Base-by-base conservation (phyloP, 2,113 vertebrate species). In the Xyliphius kryptos region DNA sequence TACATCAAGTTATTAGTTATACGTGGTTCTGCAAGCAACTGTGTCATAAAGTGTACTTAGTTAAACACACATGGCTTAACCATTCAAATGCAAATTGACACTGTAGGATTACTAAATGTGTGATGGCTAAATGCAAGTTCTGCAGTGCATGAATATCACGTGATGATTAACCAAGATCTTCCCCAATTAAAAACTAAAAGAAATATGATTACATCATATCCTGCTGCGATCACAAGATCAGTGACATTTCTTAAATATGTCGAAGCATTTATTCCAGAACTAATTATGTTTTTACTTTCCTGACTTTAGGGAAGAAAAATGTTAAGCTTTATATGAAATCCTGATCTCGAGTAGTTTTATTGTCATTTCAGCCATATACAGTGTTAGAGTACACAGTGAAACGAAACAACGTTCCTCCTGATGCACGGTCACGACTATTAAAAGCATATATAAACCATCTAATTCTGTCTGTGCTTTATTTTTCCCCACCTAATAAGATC, bases 361-460 rank as follows among this genome's bases (percentile, higher is more conserved):
- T n/a, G n/a, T n/a, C n/a, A n/a, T n/a, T n/a, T n/a, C n/a, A n/a
- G n/a, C n/a, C n/a, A n/a, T n/a, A n/a, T n/a, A n/a, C n/a, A n/a
- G n/a, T n/a, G n/a, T n/a, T n/a, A n/a, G n/a, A n/a, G n/a, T n/a
- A n/a, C n/a, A n/a, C n/a, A n/a, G n/a, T n/a, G n/a, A n/a, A n/a
- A n/a, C n/a, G n/a, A n/a, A n/a, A n/a, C n/a, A n/a, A n/a, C n/a
- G n/a, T n/a, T n/a, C n/a, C n/a, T n/a, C n/a, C n/a, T n/a, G n/a
- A n/a, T 5, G 15, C 22, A 20, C 12, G 20, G 16, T 41, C 5
- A 6, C 14, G 3, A 32, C 32, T 2, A 4, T 48, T 57, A 61
- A 61, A 51, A n/a, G n/a, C n/a, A n/a, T n/a, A n/a, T 50, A 40
- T 26, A 20, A 43, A 22, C 9, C 36, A 21, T 41, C 41, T 55